phyloP scores from a whole-genome alignment of 2,113 vertebrate genomes.

The Grammomys dolichurus region DNA sequence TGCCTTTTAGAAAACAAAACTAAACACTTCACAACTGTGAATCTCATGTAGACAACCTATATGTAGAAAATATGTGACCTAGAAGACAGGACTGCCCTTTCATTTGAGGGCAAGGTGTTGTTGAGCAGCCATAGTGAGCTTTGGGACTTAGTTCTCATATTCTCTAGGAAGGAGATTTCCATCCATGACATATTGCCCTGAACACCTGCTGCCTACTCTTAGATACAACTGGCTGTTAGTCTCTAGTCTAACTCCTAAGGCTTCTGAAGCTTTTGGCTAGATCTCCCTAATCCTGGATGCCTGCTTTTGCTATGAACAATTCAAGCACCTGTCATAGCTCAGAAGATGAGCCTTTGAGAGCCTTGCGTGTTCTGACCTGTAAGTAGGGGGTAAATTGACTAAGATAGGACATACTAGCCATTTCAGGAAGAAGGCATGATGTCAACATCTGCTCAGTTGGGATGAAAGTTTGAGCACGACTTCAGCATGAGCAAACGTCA shows the following conservation, averaged over 20 bases:
- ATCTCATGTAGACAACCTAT: not conserved
- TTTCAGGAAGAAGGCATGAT: not conserved
- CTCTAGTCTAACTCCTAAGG: not conserved
- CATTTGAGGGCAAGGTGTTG: not conserved
- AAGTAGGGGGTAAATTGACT: not conserved
- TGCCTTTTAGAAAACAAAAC: not conserved
- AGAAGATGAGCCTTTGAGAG: not conserved
- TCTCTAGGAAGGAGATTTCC: not conserved
- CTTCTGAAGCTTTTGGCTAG: not conserved
- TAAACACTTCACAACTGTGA: not conserved
- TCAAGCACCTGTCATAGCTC: not conserved
- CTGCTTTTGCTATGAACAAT: not conserved
- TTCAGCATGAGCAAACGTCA: not conserved
- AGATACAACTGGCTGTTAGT: not conserved
- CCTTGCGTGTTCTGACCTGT: not conserved
- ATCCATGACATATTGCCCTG: not conserved
- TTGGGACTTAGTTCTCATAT: not conserved
- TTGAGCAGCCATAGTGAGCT: not conserved
- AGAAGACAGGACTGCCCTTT: not conserved
- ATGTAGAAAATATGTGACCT: conserved; percentile 15
- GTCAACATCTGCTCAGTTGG: not conserved
- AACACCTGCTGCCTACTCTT: not conserved
- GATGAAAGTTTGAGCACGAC: not conserved
- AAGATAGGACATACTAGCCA: not conserved
- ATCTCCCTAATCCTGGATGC: not conserved